phyloP scores from a whole-genome alignment of 2,888 invertebrate genomes.

The Osmoderma eremita region DNA sequence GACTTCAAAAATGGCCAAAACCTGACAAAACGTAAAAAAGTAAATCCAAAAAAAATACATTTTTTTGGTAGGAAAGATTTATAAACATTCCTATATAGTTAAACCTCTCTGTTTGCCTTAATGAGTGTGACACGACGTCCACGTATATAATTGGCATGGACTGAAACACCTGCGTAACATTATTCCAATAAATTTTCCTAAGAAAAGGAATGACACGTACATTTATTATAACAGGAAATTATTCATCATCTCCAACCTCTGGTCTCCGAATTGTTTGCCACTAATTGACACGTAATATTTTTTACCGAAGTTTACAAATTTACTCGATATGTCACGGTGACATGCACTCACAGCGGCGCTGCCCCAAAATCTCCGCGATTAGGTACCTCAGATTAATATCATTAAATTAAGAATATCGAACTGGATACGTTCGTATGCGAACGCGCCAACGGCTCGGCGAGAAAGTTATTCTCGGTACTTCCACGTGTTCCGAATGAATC shows the following conservation, averaged over 20 bases:
- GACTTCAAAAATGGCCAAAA: too few relatives aligned
- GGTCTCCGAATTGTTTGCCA: background rate
- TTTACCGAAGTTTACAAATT: slow-evolving; percentile 24
- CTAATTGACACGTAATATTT: slow-evolving; percentile 29
- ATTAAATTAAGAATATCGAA: slow-evolving; percentile 51
- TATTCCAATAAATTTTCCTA: too few relatives aligned
- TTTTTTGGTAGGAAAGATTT: too few relatives aligned
- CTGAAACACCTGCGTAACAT: too few relatives aligned
- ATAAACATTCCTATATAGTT: too few relatives aligned
- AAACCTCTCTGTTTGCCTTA: too few relatives aligned
- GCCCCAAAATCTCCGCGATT: slow-evolving; percentile 45
- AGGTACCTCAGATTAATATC: slow-evolving; percentile 52
- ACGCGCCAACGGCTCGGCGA: slow-evolving; percentile 48
- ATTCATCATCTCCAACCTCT: background rate
- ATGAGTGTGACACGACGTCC: too few relatives aligned
- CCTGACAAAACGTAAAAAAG: too few relatives aligned
- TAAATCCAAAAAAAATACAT: too few relatives aligned
- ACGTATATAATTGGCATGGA: too few relatives aligned
- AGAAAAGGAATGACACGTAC: background rate
- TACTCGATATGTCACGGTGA: slow-evolving; percentile 14
- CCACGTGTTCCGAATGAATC: slow-evolving; percentile 63
- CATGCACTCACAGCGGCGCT: background rate
- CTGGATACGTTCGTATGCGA: slow-evolving; percentile 36
- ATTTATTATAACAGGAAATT: slow-evolving; percentile 20
- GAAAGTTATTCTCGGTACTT: slow-evolving; percentile 52